phyloP scores from a whole-genome alignment of 2,888 invertebrate species.

The Lochmaea crataegi region DNA sequence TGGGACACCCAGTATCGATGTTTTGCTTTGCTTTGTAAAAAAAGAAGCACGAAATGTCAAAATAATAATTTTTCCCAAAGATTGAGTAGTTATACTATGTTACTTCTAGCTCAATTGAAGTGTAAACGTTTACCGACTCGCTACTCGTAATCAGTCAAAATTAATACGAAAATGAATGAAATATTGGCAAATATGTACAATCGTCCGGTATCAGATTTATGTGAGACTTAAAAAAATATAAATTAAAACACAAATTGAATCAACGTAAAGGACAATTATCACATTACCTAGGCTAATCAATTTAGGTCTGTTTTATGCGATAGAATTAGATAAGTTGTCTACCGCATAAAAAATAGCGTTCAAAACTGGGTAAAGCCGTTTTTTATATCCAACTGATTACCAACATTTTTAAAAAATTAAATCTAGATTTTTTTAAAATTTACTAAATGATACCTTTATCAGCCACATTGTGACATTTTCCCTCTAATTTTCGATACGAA shows the following conservation, averaged over 20 bases:
- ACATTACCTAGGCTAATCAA: slow-evolving; percentile 32
- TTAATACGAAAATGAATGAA: too few species aligned
- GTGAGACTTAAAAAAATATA: slow-evolving; percentile 1
- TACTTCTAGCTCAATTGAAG: too few species aligned
- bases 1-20: too few species aligned
- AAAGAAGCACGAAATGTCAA: too few species aligned
- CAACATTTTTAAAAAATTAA: too few species aligned
- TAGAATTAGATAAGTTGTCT: neutral
- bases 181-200: neutral
- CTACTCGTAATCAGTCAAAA: too few species aligned
- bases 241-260: slow-evolving; percentile 7
- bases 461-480: neutral
- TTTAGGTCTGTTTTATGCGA: slow-evolving; percentile 16
- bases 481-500: neutral
- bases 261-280: slow-evolving; percentile 26
- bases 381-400: neutral
- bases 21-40: too few species aligned
- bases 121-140: too few species aligned
- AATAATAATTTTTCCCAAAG: too few species aligned
- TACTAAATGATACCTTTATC: neutral
- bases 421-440: neutral
- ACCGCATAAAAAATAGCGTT: neutral
- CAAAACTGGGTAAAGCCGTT: neutral
- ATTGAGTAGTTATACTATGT: too few species aligned
- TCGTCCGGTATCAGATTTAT: neutral